Evolutionary conservation across 2,113 vertebrate genomes (phyloP).

Genomic region (Arvicanthis niloticus): DNA sequence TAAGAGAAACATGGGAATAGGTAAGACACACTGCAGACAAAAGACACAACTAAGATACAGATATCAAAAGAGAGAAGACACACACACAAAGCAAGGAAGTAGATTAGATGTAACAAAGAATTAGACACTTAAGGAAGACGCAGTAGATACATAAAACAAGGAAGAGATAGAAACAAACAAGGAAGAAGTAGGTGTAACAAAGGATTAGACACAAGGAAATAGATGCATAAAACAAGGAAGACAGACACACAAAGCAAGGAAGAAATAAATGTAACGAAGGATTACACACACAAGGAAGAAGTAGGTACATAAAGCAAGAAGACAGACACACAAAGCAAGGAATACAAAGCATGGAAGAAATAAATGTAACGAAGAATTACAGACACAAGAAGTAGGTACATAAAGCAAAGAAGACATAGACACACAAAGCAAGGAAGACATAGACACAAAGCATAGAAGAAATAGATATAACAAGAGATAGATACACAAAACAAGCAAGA

Average conservation of each 20-base stretch:
- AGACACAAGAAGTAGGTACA: background rate
- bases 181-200: background rate
- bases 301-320: background rate
- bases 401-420: background rate
- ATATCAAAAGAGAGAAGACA: background rate
- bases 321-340: background rate
- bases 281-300: background rate
- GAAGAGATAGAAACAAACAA: background rate
- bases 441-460: background rate
- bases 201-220: background rate
- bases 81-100: background rate
- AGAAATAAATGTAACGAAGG: background rate
- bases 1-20: background rate
- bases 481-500: background rate
- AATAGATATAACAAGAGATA: background rate
- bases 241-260: background rate
- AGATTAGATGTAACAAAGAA: background rate
- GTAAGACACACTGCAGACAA: constrained; percentile 13
- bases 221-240: background rate
- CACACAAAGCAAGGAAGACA: background rate
- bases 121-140: background rate
- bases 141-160: background rate
- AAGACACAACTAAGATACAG: background rate
- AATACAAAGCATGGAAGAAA: background rate
- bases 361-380: background rate